Base-by-base conservation (phyloP, 2,888 invertebrate species). In the Hypsopygia costalis region DNA sequence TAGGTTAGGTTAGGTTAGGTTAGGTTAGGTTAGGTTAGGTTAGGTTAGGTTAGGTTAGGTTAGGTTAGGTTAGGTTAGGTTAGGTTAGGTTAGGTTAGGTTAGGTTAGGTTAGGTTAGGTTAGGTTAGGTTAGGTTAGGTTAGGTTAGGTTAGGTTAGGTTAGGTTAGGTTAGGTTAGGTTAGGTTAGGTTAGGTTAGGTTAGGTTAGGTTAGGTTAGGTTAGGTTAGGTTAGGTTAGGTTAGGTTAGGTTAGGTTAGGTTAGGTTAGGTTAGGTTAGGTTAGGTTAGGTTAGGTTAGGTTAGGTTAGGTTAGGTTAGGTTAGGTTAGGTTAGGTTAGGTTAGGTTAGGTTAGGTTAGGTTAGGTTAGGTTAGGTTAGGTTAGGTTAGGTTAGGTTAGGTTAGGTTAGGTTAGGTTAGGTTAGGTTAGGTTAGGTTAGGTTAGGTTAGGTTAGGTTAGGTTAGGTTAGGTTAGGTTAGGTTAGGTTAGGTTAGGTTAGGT, bases 1-100 rank as follows among this genome's bases (percentile, higher is more conserved):
- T 49, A 52, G 49, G 49, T 51, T 46, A 49, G 51, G 49, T 52
- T 49, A 47, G 47, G 51, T 49, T 47, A 47, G 49, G 51, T 51
- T 46, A 47, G 43, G 48, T 47, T 46, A 50, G 47, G 47, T 47
- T 47, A 47, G 47, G 50, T 47, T 45, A 46, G 47, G 34, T 38
- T 42, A 34, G 30, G 36, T 35, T 40, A 35, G 45, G 48, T 45
- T 48, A 43, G 43, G 41, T 45, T 43, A 44, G 41, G 43, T 47
- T 41, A 43, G 43, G 43, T 41, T 43, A 43, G 41, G 39, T 41
- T 41, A 39, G 45, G 41, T 41, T 41, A 41, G 38, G 41, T 40
- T 40, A 40, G 40, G 21, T n/a, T 21, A 21, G 21, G 21, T 21
- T 21, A 21, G 39, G 42, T 44, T 43, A 44, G 47, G 48, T 48